phyloP scores from a whole-genome alignment of 2,888 invertebrate genomes.

The Agonopterix arenella region DNA sequence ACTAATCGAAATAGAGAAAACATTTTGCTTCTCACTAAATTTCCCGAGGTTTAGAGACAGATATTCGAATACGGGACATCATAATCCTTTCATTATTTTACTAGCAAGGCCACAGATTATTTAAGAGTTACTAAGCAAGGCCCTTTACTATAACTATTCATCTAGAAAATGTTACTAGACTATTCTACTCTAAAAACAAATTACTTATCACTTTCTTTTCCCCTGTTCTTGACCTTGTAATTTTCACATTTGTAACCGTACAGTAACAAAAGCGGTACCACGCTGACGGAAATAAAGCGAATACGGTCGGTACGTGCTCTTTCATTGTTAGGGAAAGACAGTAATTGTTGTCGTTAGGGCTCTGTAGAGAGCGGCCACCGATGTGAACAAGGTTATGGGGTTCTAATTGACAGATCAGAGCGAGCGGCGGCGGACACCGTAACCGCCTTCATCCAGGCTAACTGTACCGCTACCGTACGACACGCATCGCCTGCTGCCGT shows the following conservation, averaged over 20 bases:
- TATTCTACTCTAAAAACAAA: slow-evolving; percentile 8
- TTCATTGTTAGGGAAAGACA: slow-evolving; percentile 17
- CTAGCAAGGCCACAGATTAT: too few species aligned
- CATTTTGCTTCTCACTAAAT: too few species aligned
- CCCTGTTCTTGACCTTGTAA: slow-evolving; percentile 24
- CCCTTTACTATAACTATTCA: too few species aligned
- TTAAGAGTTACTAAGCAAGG: too few species aligned
- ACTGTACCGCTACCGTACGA: slow-evolving; percentile 63
- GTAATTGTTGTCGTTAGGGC: slow-evolving; percentile 39
- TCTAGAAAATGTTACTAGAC: too few species aligned
- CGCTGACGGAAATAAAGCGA: slow-evolving; percentile 16
- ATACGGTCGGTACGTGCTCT: slow-evolving; percentile 12
- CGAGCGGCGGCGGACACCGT: slow-evolving; percentile 46
- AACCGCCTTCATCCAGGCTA: slow-evolving; percentile 54
- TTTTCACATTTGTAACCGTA: slow-evolving; percentile 14
- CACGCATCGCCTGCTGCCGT: slow-evolving; percentile 38
- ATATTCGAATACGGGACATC: too few species aligned
- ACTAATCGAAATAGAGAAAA: too few species aligned
- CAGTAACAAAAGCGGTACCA: slow-evolving; percentile 13
- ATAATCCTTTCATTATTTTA: too few species aligned
- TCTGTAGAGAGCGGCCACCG: slow-evolving; percentile 30
- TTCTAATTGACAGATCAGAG: slow-evolving; percentile 63
- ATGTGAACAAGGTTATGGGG: slow-evolving; percentile 58
- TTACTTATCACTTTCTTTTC: slow-evolving; percentile 20
- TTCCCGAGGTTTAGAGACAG: too few species aligned